Percentiles rank a stretch among this genome's conserved stretches.
phyloP scores from a whole-genome alignment of 2,797 vertebrate genomes.

The Clarias pachynema region DNA sequence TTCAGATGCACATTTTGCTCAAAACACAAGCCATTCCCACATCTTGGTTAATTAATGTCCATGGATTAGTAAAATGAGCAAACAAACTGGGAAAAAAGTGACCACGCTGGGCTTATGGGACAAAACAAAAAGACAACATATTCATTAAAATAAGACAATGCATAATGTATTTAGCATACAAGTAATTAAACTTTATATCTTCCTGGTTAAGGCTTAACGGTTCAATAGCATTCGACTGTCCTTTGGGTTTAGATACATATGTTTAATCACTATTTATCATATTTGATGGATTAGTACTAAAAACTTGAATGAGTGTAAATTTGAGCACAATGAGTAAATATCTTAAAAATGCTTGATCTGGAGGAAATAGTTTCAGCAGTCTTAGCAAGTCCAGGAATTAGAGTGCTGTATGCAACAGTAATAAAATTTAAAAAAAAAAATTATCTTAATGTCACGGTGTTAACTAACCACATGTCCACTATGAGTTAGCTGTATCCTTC shows the following conservation, averaged over 20 bases:
- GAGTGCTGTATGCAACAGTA: neutral
- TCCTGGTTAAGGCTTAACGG: neutral
- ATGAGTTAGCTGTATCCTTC: slow-evolving; percentile 42
- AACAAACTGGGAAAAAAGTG: too few species aligned
- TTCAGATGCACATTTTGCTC: too few species aligned
- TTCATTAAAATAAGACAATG: neutral
- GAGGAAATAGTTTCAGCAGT: neutral
- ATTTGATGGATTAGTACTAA: neutral
- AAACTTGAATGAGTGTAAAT: neutral
- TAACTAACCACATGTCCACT: slow-evolving; percentile 28
- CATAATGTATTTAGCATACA: neutral
- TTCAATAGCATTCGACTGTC: too few species aligned
- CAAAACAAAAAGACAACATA: neutral
- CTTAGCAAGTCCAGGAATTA: neutral
- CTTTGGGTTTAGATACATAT: neutral
- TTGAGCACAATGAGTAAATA: neutral
- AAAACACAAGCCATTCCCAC: too few species aligned
- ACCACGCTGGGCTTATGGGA: neutral
- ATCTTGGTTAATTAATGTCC: too few species aligned
- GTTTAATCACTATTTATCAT: neutral
- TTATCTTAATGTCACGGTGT: neutral
- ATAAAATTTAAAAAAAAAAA: neutral
- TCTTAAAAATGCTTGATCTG: neutral
- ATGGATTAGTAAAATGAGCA: too few species aligned
- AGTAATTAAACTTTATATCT: neutral